Evolutionary conservation across 2,113 vertebrate species (phyloP).

Genomic region (Corythaixoides concolor): DNA sequence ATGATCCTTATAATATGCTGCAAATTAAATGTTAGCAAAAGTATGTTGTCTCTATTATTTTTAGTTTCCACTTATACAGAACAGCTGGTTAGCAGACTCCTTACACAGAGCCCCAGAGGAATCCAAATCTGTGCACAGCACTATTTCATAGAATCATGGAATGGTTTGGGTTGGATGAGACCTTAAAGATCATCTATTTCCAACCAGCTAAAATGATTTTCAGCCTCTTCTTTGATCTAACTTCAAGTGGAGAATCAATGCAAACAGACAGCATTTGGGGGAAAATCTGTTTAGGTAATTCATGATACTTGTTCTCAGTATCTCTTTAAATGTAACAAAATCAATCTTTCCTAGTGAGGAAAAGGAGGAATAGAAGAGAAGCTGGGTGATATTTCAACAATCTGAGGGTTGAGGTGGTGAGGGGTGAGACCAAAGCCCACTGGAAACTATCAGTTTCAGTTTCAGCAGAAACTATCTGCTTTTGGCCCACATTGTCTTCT

Average conservation of each 20-base stretch:
- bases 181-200: too few species aligned
- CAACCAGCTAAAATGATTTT: neutral
- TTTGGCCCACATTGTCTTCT: neutral
- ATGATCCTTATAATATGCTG: neutral
- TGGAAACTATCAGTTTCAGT: too few species aligned
- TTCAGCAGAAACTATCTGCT: neutral
- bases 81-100: neutral
- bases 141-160: neutral
- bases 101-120: neutral
- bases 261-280: neutral
- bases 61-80: neutral
- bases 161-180: too few species aligned
- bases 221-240: neutral
- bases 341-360: neutral
- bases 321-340: neutral
- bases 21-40: neutral
- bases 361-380: neutral
- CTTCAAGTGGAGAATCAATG: neutral
- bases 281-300: neutral
- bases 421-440: neutral
- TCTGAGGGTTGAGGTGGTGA: neutral
- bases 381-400: fast-evolving
- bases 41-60: neutral
- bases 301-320: neutral
- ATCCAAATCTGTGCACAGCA: neutral